A percentile compares a stretch with the other conserved stretches of the same genome.
Conservation (phyloP, 92 coral and sea anemone genomes). For the Meandrina meandrites region DNA sequence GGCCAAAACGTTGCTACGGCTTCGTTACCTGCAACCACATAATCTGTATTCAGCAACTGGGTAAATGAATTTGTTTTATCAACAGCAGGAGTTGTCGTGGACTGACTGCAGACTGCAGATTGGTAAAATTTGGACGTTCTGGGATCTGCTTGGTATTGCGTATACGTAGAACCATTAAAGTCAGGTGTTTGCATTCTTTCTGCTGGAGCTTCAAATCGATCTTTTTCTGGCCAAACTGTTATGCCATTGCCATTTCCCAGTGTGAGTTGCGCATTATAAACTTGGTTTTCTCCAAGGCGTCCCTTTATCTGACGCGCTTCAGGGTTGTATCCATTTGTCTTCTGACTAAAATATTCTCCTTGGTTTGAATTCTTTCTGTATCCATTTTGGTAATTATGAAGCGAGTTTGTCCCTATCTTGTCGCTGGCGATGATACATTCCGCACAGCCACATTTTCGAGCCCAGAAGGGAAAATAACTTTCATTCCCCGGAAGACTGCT, state of each 20-base stretch:
- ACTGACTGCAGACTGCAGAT: neutral
- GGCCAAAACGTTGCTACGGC: neutral
- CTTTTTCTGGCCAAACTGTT: neutral
- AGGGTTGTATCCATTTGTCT: neutral
- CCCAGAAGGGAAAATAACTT: conserved; percentile 4
- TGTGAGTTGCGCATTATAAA: neutral
- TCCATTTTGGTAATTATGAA: neutral
- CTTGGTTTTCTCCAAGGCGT: neutral
- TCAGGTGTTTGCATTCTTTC: neutral
- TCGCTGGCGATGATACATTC: conserved; percentile 24
- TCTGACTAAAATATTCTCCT: neutral
- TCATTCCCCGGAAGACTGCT: neutral
- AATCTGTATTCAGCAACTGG: neutral
- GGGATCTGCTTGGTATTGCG: neutral
- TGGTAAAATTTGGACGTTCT: neutral
- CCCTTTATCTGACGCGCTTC: neutral
- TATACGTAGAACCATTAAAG: neutral
- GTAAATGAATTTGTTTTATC: neutral
- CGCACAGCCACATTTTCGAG: conserved; percentile 25
- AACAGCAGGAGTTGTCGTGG: neutral
- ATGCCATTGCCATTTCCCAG: neutral
- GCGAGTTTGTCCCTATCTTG: neutral
- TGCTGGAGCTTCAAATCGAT: too few species aligned
- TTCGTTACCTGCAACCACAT: neutral
- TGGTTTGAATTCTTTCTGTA: neutral